Evolutionary conservation across 2,888 invertebrate species (phyloP).

Genomic region (Pomacea canaliculata): DNA sequence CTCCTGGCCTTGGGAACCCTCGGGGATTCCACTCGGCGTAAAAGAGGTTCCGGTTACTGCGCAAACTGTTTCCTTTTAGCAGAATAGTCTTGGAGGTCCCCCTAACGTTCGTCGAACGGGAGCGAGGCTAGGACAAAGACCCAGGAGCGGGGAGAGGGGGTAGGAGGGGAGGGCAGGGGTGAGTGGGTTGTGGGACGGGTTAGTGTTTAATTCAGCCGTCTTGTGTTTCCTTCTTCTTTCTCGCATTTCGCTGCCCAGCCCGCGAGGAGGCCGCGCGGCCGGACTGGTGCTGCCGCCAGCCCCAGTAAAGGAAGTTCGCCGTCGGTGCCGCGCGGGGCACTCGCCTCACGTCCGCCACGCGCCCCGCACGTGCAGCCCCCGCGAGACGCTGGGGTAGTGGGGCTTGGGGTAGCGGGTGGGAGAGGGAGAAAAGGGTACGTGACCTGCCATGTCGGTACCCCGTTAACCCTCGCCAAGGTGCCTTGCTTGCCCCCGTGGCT

Average conservation of each 20-base stretch:
- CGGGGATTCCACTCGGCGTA: no score
- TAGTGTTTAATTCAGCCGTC: no score
- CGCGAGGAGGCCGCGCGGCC: background rate
- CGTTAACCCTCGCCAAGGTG: background rate
- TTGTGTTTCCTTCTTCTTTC: background rate
- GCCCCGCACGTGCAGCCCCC: background rate
- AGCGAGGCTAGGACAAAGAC: background rate
- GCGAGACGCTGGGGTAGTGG: background rate
- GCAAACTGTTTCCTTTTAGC: no score
- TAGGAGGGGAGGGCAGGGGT: no score
- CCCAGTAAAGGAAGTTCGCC: background rate
- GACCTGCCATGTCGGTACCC: background rate
- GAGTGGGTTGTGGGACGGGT: background rate
- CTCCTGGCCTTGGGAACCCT: no score
- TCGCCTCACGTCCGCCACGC: background rate
- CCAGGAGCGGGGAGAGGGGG: background rate
- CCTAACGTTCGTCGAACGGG: background rate
- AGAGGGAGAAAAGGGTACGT: background rate
- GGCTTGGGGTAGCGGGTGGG: background rate
- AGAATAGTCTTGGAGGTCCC: no score
- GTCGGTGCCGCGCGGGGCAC: background rate
- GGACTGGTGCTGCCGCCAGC: background rate
- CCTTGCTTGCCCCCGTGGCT: background rate
- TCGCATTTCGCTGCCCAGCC: background rate
- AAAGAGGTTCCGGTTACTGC: no score